Base-by-base conservation (phyloP, 2,797 vertebrate species). In the Enteromius anoplus region DNA sequence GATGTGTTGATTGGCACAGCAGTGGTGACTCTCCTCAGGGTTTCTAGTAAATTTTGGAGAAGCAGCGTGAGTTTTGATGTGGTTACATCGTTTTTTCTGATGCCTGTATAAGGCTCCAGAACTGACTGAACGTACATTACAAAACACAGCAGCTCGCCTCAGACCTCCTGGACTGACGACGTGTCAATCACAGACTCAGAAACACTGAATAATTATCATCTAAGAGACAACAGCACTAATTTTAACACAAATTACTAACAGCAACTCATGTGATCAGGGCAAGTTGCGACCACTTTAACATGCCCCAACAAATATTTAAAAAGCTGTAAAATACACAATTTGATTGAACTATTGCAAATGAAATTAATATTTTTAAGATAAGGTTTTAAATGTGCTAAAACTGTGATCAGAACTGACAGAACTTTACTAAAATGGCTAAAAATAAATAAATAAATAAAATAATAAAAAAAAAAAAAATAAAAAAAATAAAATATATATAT, bases 21-120 rank as follows among this genome's bases (percentile, higher is more conserved):
- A 42, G 2, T 6, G 37, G 47, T 72, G 12, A 62, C 53, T 17
- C 29, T 71, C 19, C 69, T 62, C 40, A 47, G 69, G 55, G 12
- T 72, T 81, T 23, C 11, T 49, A 4, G 53, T 42, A 60, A n/a
- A 60, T 60, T 53, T 60, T 14, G n/a, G 45, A 34, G 49, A 65
- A 69, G 34, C 32, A 69, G 65, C 47, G 15, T 55, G 77, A 37
- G 64, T 68, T 34, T 1, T 55, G 66, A 80, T 58, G 65, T 49
- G 34, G 65, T 70, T 71, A 45, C 53, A 47, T 17, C 47, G 51
- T 37, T 19, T 58, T 26, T 53, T 4, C 23, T 4, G 77, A 40
- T 79, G 47, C 34, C 78, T 71, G 68, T 68, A 29, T 71, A 60
- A n/a, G 17, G 17, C 34, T 55, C 9, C 11, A 23, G 10, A n/a